A percentile compares a stretch with the other conserved stretches of the same genome.
These are phyloP conservation scores for Typhlichthys subterraneus DNA, from an alignment of 2,797 vertebrate species.

Conservation along the genomic window DNA sequence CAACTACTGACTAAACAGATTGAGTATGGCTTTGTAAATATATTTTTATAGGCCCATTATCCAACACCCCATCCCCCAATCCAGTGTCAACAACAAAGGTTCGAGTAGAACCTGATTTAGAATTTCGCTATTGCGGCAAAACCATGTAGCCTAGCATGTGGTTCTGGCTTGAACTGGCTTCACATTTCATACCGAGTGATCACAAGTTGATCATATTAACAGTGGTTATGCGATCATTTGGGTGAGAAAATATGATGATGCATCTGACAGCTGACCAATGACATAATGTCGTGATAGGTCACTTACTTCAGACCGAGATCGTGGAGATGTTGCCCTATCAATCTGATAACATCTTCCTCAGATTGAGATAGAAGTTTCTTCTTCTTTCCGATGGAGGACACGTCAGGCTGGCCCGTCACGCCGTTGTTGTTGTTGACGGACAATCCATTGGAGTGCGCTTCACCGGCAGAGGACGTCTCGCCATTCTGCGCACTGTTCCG, in stretches of 20 bases:
- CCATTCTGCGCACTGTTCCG: conserved; percentile 82
- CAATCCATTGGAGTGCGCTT: conserved; percentile 75
- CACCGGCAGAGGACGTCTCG: conserved; percentile 79
- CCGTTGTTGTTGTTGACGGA: conserved; percentile 78
- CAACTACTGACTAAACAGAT: too few species aligned
- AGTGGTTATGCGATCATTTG: too few species aligned
- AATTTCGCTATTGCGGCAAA: too few species aligned
- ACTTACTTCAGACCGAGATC: conserved; percentile 96
- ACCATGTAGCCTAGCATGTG: too few species aligned
- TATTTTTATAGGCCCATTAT: too few species aligned
- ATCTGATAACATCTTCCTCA: conserved; percentile 93
- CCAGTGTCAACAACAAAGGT: too few species aligned
- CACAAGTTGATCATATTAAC: too few species aligned
- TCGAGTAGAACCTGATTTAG: too few species aligned
- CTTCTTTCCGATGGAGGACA: conserved; percentile 84
- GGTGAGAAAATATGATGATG: not conserved
- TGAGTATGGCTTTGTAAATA: too few species aligned
- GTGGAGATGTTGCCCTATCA: conserved; percentile 95
- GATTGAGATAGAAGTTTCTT: conserved; percentile 91
- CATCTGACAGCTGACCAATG: conserved; percentile 8
- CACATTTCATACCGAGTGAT: too few species aligned
- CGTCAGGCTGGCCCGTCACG: conserved; percentile 26
- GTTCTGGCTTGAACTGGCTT: too few species aligned
- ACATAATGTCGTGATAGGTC: not conserved
- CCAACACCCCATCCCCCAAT: too few species aligned